Conservation (phyloP, 2,797 vertebrate genomes). For the Holocentrus rufus region DNA sequence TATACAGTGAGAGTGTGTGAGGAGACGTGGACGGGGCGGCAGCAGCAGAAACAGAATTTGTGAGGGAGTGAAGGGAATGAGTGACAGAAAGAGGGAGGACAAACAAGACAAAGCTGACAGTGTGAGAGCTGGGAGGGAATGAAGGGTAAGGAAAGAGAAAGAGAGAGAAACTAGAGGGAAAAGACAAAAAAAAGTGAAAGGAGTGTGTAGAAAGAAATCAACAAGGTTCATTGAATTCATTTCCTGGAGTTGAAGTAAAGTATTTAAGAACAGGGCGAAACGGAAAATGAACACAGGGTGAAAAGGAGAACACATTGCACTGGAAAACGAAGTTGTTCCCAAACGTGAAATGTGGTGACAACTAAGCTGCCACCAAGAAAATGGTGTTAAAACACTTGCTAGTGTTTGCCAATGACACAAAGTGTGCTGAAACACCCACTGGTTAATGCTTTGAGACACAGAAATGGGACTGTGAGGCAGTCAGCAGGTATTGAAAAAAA, state of each 20-base stretch:
- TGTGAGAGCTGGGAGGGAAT: background rate
- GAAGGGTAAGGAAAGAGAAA: background rate
- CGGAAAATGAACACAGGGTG: constrained; percentile 22
- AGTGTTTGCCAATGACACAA: background rate
- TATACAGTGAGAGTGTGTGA: constrained; percentile 19
- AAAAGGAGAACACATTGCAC: constrained; percentile 11
- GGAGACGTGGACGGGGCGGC: constrained; percentile 2
- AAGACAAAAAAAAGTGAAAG: constrained; percentile 1
- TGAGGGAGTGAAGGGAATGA: constrained; percentile 25
- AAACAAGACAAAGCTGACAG: constrained; percentile 30
- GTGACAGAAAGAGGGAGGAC: constrained; percentile 44
- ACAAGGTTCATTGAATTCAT: constrained; percentile 32
- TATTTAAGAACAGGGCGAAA: constrained; percentile 39
- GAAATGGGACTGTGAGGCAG: constrained; percentile 49
- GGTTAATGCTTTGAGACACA: constrained; percentile 42
- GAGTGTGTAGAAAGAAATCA: constrained; percentile 11
- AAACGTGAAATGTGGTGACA: constrained; percentile 36
- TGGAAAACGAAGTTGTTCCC: constrained; percentile 30
- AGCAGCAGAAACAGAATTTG: background rate
- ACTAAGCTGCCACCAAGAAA: constrained; percentile 42
- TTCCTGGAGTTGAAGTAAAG: constrained; percentile 30
- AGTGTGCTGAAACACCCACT: constrained; percentile 41
- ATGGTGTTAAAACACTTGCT: constrained; percentile 42
- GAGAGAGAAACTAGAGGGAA: background rate
- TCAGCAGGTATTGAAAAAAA: constrained; percentile 26